These are phyloP conservation scores for Anguilla anguilla DNA, from an alignment of 2,797 vertebrate genomes.

Conservation along the genomic window DNA sequence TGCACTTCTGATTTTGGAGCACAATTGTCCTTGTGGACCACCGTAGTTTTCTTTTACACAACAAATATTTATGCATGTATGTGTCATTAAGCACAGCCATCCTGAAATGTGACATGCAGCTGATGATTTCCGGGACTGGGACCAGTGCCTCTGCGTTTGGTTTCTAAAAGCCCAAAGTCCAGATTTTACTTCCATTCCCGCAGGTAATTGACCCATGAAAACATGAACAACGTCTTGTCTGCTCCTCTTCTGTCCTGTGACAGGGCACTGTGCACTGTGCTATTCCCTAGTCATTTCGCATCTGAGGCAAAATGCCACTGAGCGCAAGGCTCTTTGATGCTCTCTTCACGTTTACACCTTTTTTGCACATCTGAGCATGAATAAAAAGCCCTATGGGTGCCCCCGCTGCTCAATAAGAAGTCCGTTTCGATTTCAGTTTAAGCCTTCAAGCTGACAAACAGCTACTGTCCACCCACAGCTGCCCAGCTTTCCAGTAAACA, in stretches of 20 bases:
- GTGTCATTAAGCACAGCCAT: not conserved
- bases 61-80: not conserved
- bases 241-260: not conserved
- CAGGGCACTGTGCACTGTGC: not conserved
- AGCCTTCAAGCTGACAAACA: constrained; percentile 7
- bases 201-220: not conserved
- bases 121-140: not conserved
- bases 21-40: too few species aligned
- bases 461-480: constrained; percentile 17
- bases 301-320: constrained; percentile 15
- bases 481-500: constrained; percentile 3
- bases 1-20: too few species aligned
- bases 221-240: constrained; percentile 23
- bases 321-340: not conserved
- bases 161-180: constrained; percentile 5
- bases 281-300: not conserved
- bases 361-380: constrained; percentile 25
- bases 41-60: not conserved
- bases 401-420: constrained; percentile 12
- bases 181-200: not conserved
- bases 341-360: not conserved
- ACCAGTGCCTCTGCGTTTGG: not conserved
- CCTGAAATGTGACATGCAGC: not conserved
- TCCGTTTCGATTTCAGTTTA: constrained; percentile 12
- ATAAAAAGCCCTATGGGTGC: not conserved